phyloP scores from a whole-genome alignment of 2,888 invertebrate genomes.

The Eupeodes luniger region DNA sequence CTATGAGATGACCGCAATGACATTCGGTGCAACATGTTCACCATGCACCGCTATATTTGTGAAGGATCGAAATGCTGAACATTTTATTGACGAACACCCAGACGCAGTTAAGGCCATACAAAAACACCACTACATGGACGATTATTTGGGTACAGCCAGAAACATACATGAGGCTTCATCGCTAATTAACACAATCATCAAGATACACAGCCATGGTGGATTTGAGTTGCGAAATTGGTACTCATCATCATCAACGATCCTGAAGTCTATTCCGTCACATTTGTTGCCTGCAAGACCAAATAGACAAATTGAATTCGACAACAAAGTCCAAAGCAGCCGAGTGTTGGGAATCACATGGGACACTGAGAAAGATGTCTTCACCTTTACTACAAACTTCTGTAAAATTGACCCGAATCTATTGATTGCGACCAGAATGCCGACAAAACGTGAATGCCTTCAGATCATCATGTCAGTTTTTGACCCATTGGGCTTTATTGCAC shows the following conservation, averaged over 20 bases:
- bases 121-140: neutral
- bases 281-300: neutral
- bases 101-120: neutral
- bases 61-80: neutral
- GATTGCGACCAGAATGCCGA: slow-evolving; percentile 6
- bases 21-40: too few species aligned
- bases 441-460: too few species aligned
- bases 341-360: slow-evolving; percentile 2
- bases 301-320: slow-evolving; percentile 1
- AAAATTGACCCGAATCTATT: neutral
- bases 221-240: neutral
- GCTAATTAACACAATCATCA: neutral
- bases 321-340: neutral
- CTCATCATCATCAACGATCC: neutral
- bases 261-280: neutral
- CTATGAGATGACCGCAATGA: neutral
- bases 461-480: neutral
- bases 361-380: slow-evolving; percentile 3
- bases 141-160: neutral
- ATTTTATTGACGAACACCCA: neutral
- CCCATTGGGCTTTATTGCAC: slow-evolving; percentile 10
- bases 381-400: neutral
- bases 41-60: too few species aligned
- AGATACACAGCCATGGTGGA: neutral
- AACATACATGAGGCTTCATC: neutral